Evolutionary conservation across 2,797 vertebrate genomes (phyloP).

Genomic region (Poecilia gillii): DNA sequence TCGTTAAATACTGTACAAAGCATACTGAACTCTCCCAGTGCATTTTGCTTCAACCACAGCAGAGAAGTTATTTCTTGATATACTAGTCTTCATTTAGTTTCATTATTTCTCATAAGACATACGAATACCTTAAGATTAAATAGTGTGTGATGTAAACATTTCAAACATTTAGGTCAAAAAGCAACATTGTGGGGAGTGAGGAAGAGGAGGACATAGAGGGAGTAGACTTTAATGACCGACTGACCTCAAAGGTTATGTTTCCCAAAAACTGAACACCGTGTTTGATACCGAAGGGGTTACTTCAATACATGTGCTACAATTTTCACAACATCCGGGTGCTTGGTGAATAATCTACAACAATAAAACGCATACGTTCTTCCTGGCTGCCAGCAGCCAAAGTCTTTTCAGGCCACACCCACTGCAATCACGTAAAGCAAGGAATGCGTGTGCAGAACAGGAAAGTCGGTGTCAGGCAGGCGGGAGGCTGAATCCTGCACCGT

Average conservation of each 20-base stretch:
- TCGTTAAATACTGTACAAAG: constrained; percentile 97
- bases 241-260: constrained; percentile 74
- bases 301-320: constrained; percentile 81
- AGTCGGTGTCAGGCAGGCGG: constrained; percentile 76
- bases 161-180: constrained; percentile 75
- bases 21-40: constrained; percentile 92
- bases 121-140: constrained; percentile 89
- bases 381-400: constrained; percentile 85
- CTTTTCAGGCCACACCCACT: constrained; percentile 83
- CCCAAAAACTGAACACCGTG: constrained; percentile 62
- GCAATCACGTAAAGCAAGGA: constrained; percentile 84
- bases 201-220: constrained; percentile 48
- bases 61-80: constrained; percentile 78
- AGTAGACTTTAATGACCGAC: constrained; percentile 72
- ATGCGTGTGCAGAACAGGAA: constrained; percentile 85
- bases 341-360: constrained; percentile 76
- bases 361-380: constrained; percentile 77
- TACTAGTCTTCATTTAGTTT: constrained; percentile 93
- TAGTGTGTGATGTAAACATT: constrained; percentile 93
- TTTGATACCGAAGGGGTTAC: constrained; percentile 69
- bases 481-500: constrained; percentile 71
- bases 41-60: constrained; percentile 88
- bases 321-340: constrained; percentile 68
- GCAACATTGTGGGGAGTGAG: constrained; percentile 72
- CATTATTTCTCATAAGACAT: constrained; percentile 84